A percentile compares a stretch with the other conserved stretches of the same genome.
phyloP scores from a whole-genome alignment of 2,113 vertebrate genomes.

The Caranx melampygus region DNA sequence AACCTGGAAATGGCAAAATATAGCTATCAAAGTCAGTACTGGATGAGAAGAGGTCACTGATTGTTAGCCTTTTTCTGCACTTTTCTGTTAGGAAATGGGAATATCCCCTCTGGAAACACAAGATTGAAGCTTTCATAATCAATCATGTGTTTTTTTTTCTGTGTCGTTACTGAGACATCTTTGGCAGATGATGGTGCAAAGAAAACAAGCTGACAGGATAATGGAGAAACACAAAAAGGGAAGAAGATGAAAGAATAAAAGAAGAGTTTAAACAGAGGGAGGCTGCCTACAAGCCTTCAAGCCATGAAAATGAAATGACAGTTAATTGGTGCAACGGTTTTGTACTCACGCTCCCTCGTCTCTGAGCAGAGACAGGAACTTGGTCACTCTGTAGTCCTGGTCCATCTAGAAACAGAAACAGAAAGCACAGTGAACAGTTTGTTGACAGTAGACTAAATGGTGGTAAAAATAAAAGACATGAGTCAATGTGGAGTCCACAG shows the following conservation, averaged over 20 bases:
- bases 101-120: constrained; percentile 1
- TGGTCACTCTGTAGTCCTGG: constrained; percentile 92
- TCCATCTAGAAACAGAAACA: constrained; percentile 88
- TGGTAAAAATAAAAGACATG: fast-evolving
- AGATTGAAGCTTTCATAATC: neutral
- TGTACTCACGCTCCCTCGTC: constrained; percentile 96
- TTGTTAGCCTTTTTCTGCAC: neutral
- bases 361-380: constrained; percentile 94
- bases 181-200: neutral
- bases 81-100: neutral
- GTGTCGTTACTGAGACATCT: neutral
- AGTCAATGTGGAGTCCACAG: neutral
- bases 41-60: neutral
- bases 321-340: neutral
- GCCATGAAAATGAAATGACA: neutral
- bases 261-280: neutral
- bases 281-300: neutral
- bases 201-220: neutral
- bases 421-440: neutral
- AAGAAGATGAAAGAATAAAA: constrained; percentile 14
- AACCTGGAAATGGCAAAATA: constrained; percentile 78
- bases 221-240: neutral
- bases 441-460: neutral
- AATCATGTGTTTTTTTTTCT: neutral
- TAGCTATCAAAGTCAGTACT: constrained; percentile 35